Evolutionary conservation across 2,113 vertebrate genomes (phyloP).

Genomic region (Pterophyllum scalare): DNA sequence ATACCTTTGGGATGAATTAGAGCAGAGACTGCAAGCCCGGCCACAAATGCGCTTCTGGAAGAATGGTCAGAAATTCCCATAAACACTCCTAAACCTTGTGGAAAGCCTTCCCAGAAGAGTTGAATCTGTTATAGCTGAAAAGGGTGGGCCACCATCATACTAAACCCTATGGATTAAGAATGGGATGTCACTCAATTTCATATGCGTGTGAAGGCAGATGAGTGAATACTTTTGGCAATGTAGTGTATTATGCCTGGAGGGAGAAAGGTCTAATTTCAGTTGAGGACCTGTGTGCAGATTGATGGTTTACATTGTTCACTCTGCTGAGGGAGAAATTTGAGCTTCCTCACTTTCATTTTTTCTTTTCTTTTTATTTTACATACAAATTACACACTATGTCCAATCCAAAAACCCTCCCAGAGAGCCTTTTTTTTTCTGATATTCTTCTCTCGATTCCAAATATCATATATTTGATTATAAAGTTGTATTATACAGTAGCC

Average conservation of each 20-base stretch:
- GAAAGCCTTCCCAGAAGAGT: too few relatives aligned
- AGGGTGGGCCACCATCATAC: too few relatives aligned
- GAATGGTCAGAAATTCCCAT: too few relatives aligned
- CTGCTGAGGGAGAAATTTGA: background rate
- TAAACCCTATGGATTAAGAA: too few relatives aligned
- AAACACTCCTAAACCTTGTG: too few relatives aligned
- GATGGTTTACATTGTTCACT: background rate
- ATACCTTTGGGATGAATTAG: too few relatives aligned
- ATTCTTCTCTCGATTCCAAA: background rate
- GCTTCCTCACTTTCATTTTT: rapidly evolving
- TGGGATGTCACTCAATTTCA: too few relatives aligned
- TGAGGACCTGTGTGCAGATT: background rate
- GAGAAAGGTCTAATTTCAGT: background rate
- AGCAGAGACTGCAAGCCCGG: too few relatives aligned
- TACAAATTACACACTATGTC: background rate
- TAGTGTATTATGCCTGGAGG: background rate
- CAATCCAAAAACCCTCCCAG: background rate
- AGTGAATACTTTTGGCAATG: background rate
- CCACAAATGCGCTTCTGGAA: too few relatives aligned
- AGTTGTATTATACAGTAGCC: background rate
- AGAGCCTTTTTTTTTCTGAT: background rate
- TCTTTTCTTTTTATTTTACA: background rate
- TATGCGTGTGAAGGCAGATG: too few relatives aligned
- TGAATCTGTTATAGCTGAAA: too few relatives aligned
- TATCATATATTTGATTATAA: background rate